phyloP scores from a whole-genome alignment of 1,140 invertebrate genomes.

The Arctopsyche grandis region DNA sequence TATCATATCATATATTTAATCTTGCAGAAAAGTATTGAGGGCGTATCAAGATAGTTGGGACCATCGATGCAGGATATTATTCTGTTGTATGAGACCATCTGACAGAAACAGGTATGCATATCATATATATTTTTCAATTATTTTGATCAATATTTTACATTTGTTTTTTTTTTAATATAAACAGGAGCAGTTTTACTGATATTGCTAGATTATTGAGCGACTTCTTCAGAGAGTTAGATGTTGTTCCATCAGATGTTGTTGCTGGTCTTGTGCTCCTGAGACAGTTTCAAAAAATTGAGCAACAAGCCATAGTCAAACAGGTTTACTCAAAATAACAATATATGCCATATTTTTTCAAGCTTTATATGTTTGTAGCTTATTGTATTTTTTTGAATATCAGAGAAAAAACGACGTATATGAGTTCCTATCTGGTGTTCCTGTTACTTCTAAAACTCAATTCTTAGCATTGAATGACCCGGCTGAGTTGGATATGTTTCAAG shows the following conservation, averaged over 20 bases:
- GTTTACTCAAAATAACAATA: conserved; percentile 58
- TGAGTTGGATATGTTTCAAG: conserved; percentile 74
- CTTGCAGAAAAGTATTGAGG: conserved; percentile 83
- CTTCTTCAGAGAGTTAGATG: conserved; percentile 90
- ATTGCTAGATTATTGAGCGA: conserved; percentile 88
- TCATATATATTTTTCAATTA: not conserved
- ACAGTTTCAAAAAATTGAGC: conserved; percentile 84
- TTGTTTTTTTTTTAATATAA: conserved; percentile 49
- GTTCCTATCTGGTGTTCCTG: conserved; percentile 87
- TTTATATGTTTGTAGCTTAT: conserved; percentile 5
- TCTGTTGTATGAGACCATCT: conserved; percentile 86
- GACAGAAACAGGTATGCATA: conserved; percentile 74
- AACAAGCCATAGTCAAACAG: conserved; percentile 81
- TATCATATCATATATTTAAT: too few species aligned
- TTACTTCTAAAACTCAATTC: conserved; percentile 86
- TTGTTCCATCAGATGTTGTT: conserved; percentile 91
- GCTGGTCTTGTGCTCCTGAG: conserved; percentile 85
- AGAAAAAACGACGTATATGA: conserved; percentile 88
- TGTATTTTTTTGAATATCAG: conserved; percentile 60
- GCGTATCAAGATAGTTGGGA: conserved; percentile 94
- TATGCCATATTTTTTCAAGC: not conserved
- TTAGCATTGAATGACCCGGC: conserved; percentile 83
- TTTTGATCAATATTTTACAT: not conserved
- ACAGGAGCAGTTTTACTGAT: conserved; percentile 85
- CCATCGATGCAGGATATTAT: conserved; percentile 83